Conservation (phyloP, 2,797 vertebrate species). For the Cetoscarus ocellatus region DNA sequence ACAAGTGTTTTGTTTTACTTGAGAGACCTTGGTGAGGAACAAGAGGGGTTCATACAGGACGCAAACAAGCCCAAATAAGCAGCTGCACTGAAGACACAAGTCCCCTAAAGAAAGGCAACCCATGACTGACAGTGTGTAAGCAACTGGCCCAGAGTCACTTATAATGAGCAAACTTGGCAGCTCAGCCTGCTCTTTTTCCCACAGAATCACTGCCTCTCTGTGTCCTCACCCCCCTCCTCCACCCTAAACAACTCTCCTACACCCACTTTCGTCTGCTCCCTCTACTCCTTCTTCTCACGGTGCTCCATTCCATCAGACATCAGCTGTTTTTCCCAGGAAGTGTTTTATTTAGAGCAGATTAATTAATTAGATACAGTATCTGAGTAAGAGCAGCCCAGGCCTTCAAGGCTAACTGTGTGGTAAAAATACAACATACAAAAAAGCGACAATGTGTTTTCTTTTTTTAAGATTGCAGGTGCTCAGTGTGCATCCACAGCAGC, state of each 20-base stretch:
- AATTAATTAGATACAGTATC: conserved; percentile 73
- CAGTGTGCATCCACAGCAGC: conserved; percentile 29
- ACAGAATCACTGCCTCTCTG: conserved; percentile 31
- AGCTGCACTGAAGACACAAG: no score
- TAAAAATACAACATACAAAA: background rate
- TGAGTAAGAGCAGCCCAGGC: conserved; percentile 48
- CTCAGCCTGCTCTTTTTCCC: conserved; percentile 26
- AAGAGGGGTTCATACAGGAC: no score
- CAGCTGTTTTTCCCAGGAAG: conserved; percentile 53
- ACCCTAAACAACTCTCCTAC: background rate
- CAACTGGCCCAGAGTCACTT: no score
- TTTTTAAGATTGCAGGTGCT: conserved; percentile 42
- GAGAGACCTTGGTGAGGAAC: no score
- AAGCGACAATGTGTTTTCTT: conserved; percentile 1
- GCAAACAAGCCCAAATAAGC: no score
- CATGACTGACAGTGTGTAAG: no score
- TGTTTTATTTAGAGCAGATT: conserved; percentile 73
- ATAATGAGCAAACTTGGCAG: no score
- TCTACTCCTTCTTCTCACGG: background rate
- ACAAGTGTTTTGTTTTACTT: no score
- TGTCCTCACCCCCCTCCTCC: conserved; percentile 19
- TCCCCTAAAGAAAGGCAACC: no score
- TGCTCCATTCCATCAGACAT: conserved; percentile 45
- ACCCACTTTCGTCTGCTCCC: conserved; percentile 1
- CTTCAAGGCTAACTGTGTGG: conserved; percentile 30